A percentile compares a stretch with the other conserved stretches of the same genome.
Evolutionary conservation across 2,113 vertebrate genomes (phyloP).

Genomic region (chimpanzee (Pan troglodytes)): NHGRI_mPanTro3-v2.1_pri NC_072417.2:95363001-95363500

Average conservation of each 20-base stretch:
- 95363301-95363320: neutral
- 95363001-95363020: neutral
- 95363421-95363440: neutral
- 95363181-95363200: neutral
- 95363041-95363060: neutral
- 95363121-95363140: neutral
- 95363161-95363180: neutral
- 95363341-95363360: too few species aligned
- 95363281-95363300: neutral
- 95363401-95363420: neutral
- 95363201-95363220: neutral
- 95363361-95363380: neutral
- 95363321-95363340: accelerated
- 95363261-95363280: neutral
- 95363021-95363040: too few species aligned
- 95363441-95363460: too few species aligned
- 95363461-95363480: neutral
- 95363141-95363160: neutral
- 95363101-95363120: neutral
- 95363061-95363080: neutral
- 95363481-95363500: neutral
- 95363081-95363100: neutral
- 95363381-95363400: neutral
- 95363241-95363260: neutral
- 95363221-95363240: neutral